phyloP scores from a whole-genome alignment of 2,888 invertebrate species.

The Hydrotaea cyrtoneurina region DNA sequence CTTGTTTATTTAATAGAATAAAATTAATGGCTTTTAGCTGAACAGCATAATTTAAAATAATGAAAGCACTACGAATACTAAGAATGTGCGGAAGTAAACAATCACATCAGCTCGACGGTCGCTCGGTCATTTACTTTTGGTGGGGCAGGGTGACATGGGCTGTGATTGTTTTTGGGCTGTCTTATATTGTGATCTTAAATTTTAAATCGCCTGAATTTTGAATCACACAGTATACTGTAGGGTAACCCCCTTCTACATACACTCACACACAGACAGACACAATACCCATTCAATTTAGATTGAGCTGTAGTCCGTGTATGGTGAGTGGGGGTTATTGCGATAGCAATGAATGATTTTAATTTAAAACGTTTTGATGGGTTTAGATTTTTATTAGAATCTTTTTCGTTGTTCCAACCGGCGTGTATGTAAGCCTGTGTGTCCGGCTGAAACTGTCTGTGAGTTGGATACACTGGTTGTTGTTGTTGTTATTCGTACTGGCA shows the following conservation, averaged over 20 bases:
- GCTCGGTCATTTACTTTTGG: background rate
- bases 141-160: background rate
- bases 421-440: background rate
- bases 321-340: constrained; percentile 9
- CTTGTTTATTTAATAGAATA: background rate
- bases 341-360: constrained; percentile 13
- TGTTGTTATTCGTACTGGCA: background rate
- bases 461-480: too few species aligned
- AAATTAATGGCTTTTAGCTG: background rate
- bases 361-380: constrained; percentile 23
- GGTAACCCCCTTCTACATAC: background rate
- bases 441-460: background rate
- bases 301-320: background rate
- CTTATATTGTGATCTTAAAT: too few species aligned
- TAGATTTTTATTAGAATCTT: constrained; percentile 17
- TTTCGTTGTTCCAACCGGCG: background rate
- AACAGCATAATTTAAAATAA: background rate
- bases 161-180: too few species aligned
- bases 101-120: background rate
- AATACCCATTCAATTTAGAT: background rate
- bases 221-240: background rate
- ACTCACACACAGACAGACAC: too few species aligned
- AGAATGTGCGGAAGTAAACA: constrained; percentile 26
- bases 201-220: too few species aligned
- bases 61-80: constrained; percentile 1